phyloP scores from a whole-genome alignment of 2,888 invertebrate genomes.

The Malthinus flaveolus region DNA sequence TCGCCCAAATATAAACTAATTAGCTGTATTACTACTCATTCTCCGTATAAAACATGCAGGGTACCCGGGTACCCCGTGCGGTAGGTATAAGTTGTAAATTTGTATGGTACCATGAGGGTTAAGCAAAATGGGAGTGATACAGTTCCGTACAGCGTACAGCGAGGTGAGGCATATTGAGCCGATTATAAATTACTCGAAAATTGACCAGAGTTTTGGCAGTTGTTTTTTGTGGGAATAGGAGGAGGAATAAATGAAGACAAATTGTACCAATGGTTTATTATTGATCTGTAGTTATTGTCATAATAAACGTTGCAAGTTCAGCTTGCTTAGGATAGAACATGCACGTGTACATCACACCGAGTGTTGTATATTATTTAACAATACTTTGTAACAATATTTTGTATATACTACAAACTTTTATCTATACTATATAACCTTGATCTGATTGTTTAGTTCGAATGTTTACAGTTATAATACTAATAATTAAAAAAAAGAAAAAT shows the following conservation, averaged over 20 bases:
- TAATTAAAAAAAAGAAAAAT: background rate
- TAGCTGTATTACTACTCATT: no score
- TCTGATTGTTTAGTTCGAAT: slow-evolving; percentile 29
- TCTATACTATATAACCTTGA: slow-evolving; percentile 28
- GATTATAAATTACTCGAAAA: no score
- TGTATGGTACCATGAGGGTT: no score
- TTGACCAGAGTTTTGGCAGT: no score
- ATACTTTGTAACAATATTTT: slow-evolving; percentile 29
- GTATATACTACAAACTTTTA: slow-evolving; percentile 22
- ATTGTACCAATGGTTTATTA: slow-evolving; percentile 43
- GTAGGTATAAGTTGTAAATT: no score
- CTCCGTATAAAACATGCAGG: no score
- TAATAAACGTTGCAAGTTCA: slow-evolving; percentile 51
- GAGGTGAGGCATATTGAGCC: no score
- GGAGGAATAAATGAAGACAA: slow-evolving; percentile 9
- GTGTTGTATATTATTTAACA: slow-evolving; percentile 32
- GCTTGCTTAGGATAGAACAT: slow-evolving; percentile 47
- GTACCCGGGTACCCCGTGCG: no score
- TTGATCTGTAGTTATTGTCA: slow-evolving; percentile 54
- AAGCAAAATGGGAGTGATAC: no score
- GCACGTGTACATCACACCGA: slow-evolving; percentile 37
- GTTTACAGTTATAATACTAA: slow-evolving; percentile 19
- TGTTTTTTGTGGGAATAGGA: background rate
- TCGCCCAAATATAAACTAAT: no score
- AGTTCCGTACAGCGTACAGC: no score